phyloP scores from a whole-genome alignment of 2,797 vertebrate genomes.

The Lepus oiostolus region DNA sequence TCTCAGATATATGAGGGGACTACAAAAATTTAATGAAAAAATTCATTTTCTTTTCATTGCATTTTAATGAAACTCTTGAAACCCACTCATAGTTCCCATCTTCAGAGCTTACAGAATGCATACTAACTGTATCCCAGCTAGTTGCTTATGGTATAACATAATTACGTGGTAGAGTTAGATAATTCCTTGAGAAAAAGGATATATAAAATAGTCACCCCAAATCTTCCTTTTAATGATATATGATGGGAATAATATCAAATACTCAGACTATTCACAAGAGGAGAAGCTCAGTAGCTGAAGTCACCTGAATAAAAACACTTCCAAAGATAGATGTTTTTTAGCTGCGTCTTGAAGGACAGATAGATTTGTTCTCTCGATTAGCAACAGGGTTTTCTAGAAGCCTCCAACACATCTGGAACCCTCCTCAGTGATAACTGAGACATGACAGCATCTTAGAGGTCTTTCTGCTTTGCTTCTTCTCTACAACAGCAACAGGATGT shows the following conservation, averaged over 20 bases:
- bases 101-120: background rate
- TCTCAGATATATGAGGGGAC: background rate
- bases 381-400: background rate
- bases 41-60: too few species aligned
- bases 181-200: background rate
- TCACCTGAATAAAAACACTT: background rate
- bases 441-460: background rate
- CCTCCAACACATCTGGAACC: background rate
- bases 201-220: background rate
- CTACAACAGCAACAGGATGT: background rate
- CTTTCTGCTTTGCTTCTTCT: background rate
- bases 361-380: background rate
- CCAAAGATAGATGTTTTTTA: background rate
- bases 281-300: background rate
- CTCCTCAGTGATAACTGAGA: background rate
- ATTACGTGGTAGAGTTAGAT: background rate
- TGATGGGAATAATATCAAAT: constrained; percentile 17
- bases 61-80: too few species aligned
- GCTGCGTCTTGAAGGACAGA: background rate
- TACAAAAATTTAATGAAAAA: too few species aligned
- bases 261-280: constrained; percentile 7
- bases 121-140: background rate
- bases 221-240: background rate
- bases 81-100: background rate
- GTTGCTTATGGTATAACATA: background rate